Base-by-base conservation (phyloP, 1,140 invertebrate genomes). In the Chironomus tepperi region DNA sequence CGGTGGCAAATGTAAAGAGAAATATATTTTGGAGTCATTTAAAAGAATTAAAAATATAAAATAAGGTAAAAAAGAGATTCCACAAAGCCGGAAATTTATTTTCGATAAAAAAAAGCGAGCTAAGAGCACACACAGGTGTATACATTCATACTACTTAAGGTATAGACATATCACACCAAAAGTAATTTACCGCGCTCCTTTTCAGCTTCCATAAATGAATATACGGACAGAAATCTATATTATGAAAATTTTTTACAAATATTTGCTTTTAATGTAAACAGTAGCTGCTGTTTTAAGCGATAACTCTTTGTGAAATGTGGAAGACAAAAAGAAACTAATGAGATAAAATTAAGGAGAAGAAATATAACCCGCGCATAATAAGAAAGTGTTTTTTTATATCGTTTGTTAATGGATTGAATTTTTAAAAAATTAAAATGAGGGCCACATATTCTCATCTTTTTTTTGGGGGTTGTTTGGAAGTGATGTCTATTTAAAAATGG, bases 161-260 rank as follows among this genome's bases (percentile, higher is more conserved):
- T n/a, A n/a, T 57, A 57, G n/a, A 57, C 47, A 57, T 57, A 57
- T 57, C 47, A 57, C 47, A 57, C 47, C 47, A 57, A 57, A 57
- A 57, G 47, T 57, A 57, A 57, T 57, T 57, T 57, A 57, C 47
- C 47, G 47, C 47, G 47, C 9, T 57, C 47, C 12, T 57, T 34
- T 57, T 57, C 47, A 57, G 47, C 47, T 57, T 57, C 47, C 47
- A 57, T 57, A 57, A 57, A 57, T 57, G 47, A 57, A 57, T 70
- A 21, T 10, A n/a, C n/a, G n/a, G 65, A 70, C 16, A 18, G 65
- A 70, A 70, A 70, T 70, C 65, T 70, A 70, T 70, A 70, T 19
- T 70, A 70, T 70, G 16, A 70, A 70, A n/a, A 19, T 70, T 70
- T 70, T 70, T 70, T 70, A 70, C 65, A 70, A 70, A 70, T 70